Evolutionary conservation across 2,113 vertebrate species (phyloP).

Genomic region (Tenrec ecaudatus): DNA sequence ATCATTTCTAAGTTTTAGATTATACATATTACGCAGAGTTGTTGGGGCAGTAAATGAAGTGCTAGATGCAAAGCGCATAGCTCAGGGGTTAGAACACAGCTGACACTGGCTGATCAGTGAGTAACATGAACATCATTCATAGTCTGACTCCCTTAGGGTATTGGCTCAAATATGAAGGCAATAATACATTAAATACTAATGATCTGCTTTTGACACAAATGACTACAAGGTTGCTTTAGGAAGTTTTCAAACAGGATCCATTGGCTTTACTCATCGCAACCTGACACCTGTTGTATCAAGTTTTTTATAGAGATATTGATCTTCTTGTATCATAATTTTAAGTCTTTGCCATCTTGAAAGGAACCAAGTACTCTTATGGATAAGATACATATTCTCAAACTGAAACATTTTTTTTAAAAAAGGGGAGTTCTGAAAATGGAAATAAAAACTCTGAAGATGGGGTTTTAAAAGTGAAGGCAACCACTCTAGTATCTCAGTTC

Average conservation of each 20-base stretch:
- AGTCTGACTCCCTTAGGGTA: neutral
- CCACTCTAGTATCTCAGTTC: neutral
- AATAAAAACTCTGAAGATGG: neutral
- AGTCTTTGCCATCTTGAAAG: neutral
- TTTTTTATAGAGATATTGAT: neutral
- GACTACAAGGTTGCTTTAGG: constrained; percentile 34
- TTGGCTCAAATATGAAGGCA: neutral
- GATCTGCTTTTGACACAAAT: constrained; percentile 34
- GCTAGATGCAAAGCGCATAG: neutral
- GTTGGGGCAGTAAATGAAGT: neutral
- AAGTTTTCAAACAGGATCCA: constrained; percentile 30
- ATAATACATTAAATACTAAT: neutral
- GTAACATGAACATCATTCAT: neutral
- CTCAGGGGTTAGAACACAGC: neutral
- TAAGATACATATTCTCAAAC: neutral
- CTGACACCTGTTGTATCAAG: neutral
- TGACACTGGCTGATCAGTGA: neutral
- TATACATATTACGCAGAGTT: neutral
- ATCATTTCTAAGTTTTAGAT: constrained; percentile 1
- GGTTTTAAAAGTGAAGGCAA: neutral
- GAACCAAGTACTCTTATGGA: neutral
- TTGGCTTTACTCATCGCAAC: neutral
- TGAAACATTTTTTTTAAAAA: neutral
- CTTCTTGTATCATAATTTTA: neutral
- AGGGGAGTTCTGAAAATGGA: neutral